Base-by-base conservation (phyloP, 2,888 invertebrate genomes). In the Harmothoe impar region DNA sequence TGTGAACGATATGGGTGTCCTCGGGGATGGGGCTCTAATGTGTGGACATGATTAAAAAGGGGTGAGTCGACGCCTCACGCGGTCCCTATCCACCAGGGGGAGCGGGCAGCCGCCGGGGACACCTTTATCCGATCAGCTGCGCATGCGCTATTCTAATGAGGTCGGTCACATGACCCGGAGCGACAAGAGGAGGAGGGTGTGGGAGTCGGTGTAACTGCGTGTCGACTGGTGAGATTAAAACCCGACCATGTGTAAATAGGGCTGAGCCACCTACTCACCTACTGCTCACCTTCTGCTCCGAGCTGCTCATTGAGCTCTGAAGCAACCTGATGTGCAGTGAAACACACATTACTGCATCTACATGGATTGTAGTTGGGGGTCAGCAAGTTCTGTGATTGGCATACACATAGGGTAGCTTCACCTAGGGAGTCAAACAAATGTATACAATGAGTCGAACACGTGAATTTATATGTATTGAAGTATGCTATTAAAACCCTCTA, bases 111-210 rank as follows among this genome's bases (percentile, higher is more conserved):
- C 25, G 52, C 86, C 10, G 29, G 15, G 25, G 86, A n/a, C 86
- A 54, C 86, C 23, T 86, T 86, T 86, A 56, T 86, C 86, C 52
- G 86, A 86, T 86, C 86, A 86, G 33, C 86, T 54, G 86, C 86
- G 52, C 86, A 54, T 86, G 84, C 84, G n/a, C 43, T n/a, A 84
- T 84, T 52, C 86, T 86, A 86, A 86, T 86, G 86, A 86, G 86
- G 86, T 54, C 25, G 56, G 86, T 54, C 86, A 86, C 54, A 54
- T 86, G 86, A 86, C 86, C 86, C 54, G 52, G 86, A 54, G 52
- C 86, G 86, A 23, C 54, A 86, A 86, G 52, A 86, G 25, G 29
- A n/a, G 85, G n/a, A 17, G 51, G 35, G 23, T 31, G 29, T 31
- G 25, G 77, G 77, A 23, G 77, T 43, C n/a, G 62, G 62, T 62